Conservation (phyloP, 1,140 invertebrate genomes). For the Phymorhynchus buccinoides region DNA sequence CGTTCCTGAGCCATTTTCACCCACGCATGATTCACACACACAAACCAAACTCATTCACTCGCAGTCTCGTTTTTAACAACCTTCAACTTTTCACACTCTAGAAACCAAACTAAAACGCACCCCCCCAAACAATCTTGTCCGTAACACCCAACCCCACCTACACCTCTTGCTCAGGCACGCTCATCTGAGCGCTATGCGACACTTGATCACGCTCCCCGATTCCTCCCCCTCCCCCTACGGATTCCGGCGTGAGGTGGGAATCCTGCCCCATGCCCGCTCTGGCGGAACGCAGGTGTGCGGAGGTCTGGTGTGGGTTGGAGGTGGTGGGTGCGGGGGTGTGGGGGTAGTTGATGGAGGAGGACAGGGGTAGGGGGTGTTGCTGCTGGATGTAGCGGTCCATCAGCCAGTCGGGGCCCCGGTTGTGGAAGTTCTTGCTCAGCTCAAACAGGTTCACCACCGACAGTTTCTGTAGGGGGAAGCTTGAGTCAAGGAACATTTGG, state of each 20-base stretch:
- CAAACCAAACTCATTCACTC: neutral
- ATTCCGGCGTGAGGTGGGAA: neutral
- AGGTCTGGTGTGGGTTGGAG: conserved; percentile 35
- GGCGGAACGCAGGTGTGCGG: neutral
- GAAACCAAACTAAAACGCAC: neutral
- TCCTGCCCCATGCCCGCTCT: neutral
- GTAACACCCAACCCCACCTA: neutral
- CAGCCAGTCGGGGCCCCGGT: conserved; percentile 56
- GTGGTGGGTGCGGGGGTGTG: conserved; percentile 51
- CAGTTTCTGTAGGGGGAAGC: conserved; percentile 61
- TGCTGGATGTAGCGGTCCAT: conserved; percentile 61
- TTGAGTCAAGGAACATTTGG: neutral
- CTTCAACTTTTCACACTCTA: neutral
- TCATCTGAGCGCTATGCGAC: conserved; percentile 21
- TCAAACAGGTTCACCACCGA: conserved; percentile 68
- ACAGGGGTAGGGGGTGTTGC: conserved; percentile 52
- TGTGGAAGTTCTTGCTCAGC: conserved; percentile 63
- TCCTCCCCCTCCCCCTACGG: too few species aligned
- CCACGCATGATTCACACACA: too few species aligned
- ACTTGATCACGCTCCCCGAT: neutral
- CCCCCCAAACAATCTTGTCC: neutral
- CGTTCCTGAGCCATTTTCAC: too few species aligned
- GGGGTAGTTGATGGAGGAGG: conserved; percentile 38
- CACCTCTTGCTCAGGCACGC: conserved; percentile 24
- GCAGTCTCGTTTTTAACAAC: too few species aligned